These are phyloP conservation scores for Apocheima hispidaria DNA, from an alignment of 2,888 invertebrate species.

Conservation along the genomic window DNA sequence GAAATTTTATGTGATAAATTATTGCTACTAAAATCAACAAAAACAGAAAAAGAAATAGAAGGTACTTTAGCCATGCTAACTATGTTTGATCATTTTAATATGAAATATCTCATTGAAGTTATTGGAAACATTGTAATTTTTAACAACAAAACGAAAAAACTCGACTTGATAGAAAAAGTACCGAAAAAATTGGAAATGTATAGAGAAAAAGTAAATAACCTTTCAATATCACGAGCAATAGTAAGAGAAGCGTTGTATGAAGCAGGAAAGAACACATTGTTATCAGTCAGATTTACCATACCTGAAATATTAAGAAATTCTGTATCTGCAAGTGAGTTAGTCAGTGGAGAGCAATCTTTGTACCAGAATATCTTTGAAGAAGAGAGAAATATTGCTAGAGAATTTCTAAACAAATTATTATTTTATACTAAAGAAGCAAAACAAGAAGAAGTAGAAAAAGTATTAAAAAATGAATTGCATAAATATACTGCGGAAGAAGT, in stretches of 20 bases:
- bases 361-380: constrained; percentile 46
- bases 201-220: not conserved
- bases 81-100: not conserved
- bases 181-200: not conserved
- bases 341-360: not conserved
- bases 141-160: not conserved
- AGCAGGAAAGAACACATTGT: constrained; percentile 10
- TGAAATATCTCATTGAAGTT: not conserved
- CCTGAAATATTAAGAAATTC: not conserved
- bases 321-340: not conserved
- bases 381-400: constrained; percentile 48
- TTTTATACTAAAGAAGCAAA: constrained; percentile 58
- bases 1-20: not conserved
- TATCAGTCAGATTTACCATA: constrained; percentile 47
- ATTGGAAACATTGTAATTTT: constrained; percentile 2
- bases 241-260: constrained; percentile 2
- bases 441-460: constrained; percentile 51
- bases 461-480: constrained; percentile 54
- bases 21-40: not conserved
- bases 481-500: constrained; percentile 37
- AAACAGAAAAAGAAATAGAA: not conserved
- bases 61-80: not conserved
- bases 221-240: not conserved
- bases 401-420: constrained; percentile 53
- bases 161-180: not conserved